These are phyloP conservation scores for Uria aalge DNA, from an alignment of 2,113 vertebrate species.

Conservation along the genomic window DNA sequence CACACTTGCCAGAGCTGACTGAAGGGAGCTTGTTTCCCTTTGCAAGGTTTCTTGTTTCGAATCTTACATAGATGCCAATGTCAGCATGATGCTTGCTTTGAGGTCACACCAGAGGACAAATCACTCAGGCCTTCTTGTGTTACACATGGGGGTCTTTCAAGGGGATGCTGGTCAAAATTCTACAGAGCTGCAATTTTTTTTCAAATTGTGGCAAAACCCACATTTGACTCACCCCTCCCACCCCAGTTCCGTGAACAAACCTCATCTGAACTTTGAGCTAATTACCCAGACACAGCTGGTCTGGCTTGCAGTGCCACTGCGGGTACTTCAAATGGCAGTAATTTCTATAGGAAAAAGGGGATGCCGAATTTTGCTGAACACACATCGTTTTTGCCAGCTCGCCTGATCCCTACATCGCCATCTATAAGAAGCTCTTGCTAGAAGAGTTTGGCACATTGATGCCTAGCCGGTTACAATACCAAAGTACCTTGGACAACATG, in stretches of 20 bases:
- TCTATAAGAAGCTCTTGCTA: background rate
- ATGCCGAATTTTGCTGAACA: slow-evolving; percentile 3
- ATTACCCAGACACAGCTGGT: slow-evolving; percentile 29
- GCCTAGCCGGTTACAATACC: background rate
- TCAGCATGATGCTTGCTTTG: background rate
- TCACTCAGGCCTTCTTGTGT: background rate
- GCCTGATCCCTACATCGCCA: background rate
- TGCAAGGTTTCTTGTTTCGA: background rate
- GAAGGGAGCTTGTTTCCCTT: background rate
- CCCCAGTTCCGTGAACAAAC: background rate
- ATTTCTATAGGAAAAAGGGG: background rate
- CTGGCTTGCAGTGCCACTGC: background rate
- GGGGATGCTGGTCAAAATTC: background rate
- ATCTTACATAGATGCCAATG: background rate
- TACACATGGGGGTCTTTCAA: background rate
- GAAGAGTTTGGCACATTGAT: background rate
- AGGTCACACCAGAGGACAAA: background rate
- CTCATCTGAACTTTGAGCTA: slow-evolving; percentile 1
- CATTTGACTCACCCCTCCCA: background rate
- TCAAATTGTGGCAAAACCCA: background rate
- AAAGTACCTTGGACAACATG: background rate
- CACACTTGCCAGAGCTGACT: background rate
- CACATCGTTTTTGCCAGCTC: background rate
- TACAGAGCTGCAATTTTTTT: background rate
- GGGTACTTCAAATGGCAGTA: background rate